A percentile compares a stretch with the other conserved stretches of the same genome.
Conservation (phyloP, 2,888 invertebrate species). For the Machimus atricapillus region DNA sequence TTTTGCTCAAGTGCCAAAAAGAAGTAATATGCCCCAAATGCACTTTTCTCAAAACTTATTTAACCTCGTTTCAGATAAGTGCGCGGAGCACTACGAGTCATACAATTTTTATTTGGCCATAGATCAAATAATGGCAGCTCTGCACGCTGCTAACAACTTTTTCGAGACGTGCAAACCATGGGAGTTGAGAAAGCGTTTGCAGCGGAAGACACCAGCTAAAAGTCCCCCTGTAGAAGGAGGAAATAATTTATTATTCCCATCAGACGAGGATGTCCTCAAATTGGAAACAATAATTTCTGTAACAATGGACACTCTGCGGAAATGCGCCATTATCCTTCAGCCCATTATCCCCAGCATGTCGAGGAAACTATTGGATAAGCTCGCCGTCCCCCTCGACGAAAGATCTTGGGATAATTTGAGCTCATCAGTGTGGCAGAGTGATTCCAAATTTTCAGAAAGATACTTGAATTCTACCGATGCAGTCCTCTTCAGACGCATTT, state of each 20-base stretch:
- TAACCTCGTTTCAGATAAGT: conserved; percentile 64
- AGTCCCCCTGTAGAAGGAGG: conserved; percentile 37
- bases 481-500: conserved; percentile 57
- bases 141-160: conserved; percentile 84
- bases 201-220: neutral
- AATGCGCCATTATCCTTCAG: conserved; percentile 80
- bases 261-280: conserved; percentile 64
- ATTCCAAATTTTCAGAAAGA: neutral
- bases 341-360: conserved; percentile 84
- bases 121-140: conserved; percentile 75
- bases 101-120: conserved; percentile 85
- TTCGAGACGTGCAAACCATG: conserved; percentile 89
- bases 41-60: neutral
- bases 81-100: conserved; percentile 73
- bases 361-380: conserved; percentile 72
- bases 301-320: conserved; percentile 83
- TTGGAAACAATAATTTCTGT: conserved; percentile 80
- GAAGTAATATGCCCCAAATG: neutral
- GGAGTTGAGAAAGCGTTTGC: conserved; percentile 73
- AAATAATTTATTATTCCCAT: conserved; percentile 28
- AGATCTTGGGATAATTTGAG: conserved; percentile 65
- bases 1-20: neutral
- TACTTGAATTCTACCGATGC: conserved; percentile 50
- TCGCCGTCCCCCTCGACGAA: conserved; percentile 64
- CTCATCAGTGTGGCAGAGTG: conserved; percentile 12